Base-by-base conservation (phyloP, 1,140 invertebrate genomes). In the Stenopsyche tienmushanensis region DNA sequence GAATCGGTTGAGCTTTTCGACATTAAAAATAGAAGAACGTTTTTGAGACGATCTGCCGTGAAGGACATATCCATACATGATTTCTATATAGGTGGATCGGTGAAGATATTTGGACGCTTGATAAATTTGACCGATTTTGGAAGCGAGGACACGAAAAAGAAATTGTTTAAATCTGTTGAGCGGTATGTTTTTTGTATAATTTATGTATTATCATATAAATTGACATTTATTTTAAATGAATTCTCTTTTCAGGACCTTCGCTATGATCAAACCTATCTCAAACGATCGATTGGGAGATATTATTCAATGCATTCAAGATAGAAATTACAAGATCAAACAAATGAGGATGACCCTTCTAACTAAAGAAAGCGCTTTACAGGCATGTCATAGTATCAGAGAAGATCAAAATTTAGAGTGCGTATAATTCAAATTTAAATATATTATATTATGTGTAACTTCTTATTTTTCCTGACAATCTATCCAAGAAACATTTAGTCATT, bases 1-100 rank as follows among this genome's bases (percentile, higher is more conserved):
- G 85, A 86, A 64, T 86, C 88, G 8, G 79, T 93, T 34, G 91
- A 94, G 83, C 77, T 93, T 90, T 92, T 84, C 80, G 92, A 94
- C 75, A 74, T 90, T 45, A 88, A 88, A 72, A 88, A 83, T 63
- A 83, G 84, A 52, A 86, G 87, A 75, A 84, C 82, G 1, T 95
- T 95, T 78, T 76, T 96, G 44, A 86, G 86, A 70, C 81, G 90
- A 71, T 87, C 86, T 3, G 86, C 86, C 78, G 86, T 88, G 26
- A 84, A 88, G 52, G 86, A 85, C 26, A 73, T 94, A 13, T 77
- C 79, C 10, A 74, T 85, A 17, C 83, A 85, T 23, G 87, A 89
- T 77, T 85, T 96, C 72, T 92, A 87, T 73, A 80, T 94, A 49
- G 91, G 91, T 7, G 87, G 87, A 62, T 86, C 86, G 17, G 78